Evolutionary conservation across 2,888 invertebrate species (phyloP), one percentile per base, ranked within the genome.

Genomic region (Shargacucullia verbasci): DNA sequence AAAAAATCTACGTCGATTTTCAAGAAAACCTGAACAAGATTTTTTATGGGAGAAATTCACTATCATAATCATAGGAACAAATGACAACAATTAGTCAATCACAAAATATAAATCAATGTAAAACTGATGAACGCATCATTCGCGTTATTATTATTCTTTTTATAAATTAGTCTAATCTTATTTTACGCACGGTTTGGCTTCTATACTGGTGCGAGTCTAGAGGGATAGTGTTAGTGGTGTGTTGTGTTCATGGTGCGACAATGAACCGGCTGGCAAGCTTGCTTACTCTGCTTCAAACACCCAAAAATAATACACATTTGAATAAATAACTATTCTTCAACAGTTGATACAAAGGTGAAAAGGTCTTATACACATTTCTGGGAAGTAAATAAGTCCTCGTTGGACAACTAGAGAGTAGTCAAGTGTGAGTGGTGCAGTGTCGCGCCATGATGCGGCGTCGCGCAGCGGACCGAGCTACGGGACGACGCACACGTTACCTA

Each of bases 1-100:
- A 73, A 83, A 87, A 92, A 91, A 94, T 93, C 93, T 86, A 82
- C 85, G 92, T 88, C 87, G 91, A 92, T 94, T 94, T 94, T 93
- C 83, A 92, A 86, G 81, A 94, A 94, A 94, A 94, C 88, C 93
- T 83, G 84, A 89, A 87, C 91, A 91, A 86, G 93, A 94, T 93
- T 90, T 90, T 79, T 69, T 68, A 79, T 79, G 78, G 62, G 80
- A 82, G 77, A 79, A 78, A 85, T 84, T 85, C 86, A 89, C 87
- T 87, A 90, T 87, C 86, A 83, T 84, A 91, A 92, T 88, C 88
- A 92, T 93, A 94, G 93, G 93, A 94, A 94, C 93, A 91, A 88
- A 90, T 88, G 89, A 91, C 87, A 90, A 88, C 85, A 89, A 90
- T 89, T 90, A 91, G 90, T 92, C 90, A 91, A 92, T 93, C 93